Evolutionary conservation across 2,797 vertebrate species (phyloP).

Genomic region (Allobates femoralis): DNA sequence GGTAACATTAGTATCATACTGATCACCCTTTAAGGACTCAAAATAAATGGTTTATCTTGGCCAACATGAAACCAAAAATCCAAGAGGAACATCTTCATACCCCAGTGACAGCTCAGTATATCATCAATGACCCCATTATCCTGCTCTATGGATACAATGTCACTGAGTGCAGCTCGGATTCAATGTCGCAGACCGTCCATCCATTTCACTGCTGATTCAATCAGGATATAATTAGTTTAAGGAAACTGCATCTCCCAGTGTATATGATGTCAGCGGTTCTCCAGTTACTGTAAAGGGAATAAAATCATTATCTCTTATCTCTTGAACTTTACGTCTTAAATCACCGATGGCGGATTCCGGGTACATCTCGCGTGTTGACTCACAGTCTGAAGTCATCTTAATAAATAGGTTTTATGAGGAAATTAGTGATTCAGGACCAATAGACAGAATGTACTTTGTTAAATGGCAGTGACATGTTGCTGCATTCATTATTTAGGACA

Average conservation of each 20-base stretch:
- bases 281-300: slow-evolving; percentile 19
- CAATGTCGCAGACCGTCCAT: neutral
- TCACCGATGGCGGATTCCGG: neutral
- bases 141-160: neutral
- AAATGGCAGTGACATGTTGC: neutral
- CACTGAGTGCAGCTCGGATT: neutral
- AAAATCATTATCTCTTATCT: slow-evolving; percentile 30
- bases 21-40: no score
- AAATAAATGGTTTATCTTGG: no score
- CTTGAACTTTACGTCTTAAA: slow-evolving; percentile 10
- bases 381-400: slow-evolving; percentile 30
- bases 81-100: no score
- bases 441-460: slow-evolving; percentile 2
- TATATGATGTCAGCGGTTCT: slow-evolving; percentile 29
- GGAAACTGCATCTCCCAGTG: neutral
- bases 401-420: neutral
- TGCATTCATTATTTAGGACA: neutral
- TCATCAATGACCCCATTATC: neutral
- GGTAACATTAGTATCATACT: no score
- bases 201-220: slow-evolving; percentile 28
- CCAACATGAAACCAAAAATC: no score
- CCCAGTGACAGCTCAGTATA: no score
- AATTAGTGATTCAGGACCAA: neutral
- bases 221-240: slow-evolving; percentile 29
- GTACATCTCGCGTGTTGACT: slow-evolving; percentile 13